phyloP scores from a whole-genome alignment of 2,113 vertebrate genomes.

The Dolichotis patagonum region DNA sequence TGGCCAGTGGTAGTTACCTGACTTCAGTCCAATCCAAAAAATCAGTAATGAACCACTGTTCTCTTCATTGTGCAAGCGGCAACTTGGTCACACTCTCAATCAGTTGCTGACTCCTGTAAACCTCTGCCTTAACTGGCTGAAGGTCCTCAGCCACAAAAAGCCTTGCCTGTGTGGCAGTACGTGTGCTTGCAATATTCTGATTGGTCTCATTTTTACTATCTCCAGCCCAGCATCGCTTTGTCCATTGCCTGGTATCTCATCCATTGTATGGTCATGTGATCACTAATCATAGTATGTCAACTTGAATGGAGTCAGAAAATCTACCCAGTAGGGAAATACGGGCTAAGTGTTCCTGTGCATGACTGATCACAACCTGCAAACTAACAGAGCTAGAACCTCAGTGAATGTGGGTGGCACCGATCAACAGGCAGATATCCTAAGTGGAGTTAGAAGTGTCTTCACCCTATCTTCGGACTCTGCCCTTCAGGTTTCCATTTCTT shows the following conservation, averaged over 20 bases:
- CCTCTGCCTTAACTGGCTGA: neutral
- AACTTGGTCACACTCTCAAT: neutral
- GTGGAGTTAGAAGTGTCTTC: neutral
- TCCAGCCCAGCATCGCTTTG: neutral
- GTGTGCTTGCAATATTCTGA: neutral
- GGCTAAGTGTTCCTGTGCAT: neutral
- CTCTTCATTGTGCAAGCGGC: neutral
- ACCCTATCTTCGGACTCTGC: neutral
- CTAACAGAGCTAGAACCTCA: neutral
- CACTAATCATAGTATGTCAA: neutral
- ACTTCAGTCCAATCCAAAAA: neutral
- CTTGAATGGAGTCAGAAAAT: neutral
- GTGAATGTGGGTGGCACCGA: neutral
- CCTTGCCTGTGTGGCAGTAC: neutral
- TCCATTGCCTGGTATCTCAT: neutral
- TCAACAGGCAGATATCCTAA: neutral
- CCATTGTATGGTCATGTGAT: neutral
- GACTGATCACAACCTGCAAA: neutral
- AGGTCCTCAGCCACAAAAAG: neutral
- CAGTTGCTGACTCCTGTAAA: neutral
- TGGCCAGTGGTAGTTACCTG: neutral
- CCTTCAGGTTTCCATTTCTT: neutral
- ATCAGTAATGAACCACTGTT: neutral
- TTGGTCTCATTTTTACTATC: neutral
- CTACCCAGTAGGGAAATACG: neutral